Conservation (phyloP, 2,888 invertebrate species). For the Gymnosoma rotundatum region DNA sequence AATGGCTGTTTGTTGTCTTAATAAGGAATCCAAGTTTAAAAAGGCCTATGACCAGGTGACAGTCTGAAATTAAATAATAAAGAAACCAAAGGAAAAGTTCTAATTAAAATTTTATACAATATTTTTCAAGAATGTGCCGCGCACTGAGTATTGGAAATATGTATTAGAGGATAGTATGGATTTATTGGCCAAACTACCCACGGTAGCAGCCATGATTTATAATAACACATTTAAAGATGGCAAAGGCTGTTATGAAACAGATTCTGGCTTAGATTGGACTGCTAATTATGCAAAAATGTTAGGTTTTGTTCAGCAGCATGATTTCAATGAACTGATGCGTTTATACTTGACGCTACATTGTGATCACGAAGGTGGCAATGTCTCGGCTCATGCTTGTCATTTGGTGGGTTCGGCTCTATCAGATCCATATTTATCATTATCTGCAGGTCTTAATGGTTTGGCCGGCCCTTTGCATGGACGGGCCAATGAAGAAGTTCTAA, state of each 20-base stretch:
- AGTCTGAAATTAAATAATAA: background rate
- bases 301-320: background rate
- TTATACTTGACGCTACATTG: background rate
- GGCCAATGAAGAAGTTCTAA: background rate
- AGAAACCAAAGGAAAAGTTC: background rate
- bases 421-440: constrained; percentile 90
- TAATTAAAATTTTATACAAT: no score
- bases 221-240: constrained; percentile 82
- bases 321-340: background rate
- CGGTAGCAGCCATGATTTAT: constrained; percentile 86
- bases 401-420: constrained; percentile 91
- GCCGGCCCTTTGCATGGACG: constrained; percentile 93
- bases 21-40: constrained; percentile 90
- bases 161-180: constrained; percentile 84
- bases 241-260: constrained; percentile 76
- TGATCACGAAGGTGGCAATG: constrained; percentile 89
- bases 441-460: constrained; percentile 91
- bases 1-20: constrained; percentile 89
- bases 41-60: constrained; percentile 71
- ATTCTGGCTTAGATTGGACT: constrained; percentile 83
- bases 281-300: background rate
- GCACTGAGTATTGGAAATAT: background rate
- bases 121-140: background rate
- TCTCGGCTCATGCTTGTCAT: constrained; percentile 91
- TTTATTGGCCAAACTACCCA: constrained; percentile 90